A percentile compares a stretch with the other conserved stretches of the same genome.
Evolutionary conservation across 2,113 vertebrate species (phyloP).

Genomic region (Takifugu bimaculatus): DNA sequence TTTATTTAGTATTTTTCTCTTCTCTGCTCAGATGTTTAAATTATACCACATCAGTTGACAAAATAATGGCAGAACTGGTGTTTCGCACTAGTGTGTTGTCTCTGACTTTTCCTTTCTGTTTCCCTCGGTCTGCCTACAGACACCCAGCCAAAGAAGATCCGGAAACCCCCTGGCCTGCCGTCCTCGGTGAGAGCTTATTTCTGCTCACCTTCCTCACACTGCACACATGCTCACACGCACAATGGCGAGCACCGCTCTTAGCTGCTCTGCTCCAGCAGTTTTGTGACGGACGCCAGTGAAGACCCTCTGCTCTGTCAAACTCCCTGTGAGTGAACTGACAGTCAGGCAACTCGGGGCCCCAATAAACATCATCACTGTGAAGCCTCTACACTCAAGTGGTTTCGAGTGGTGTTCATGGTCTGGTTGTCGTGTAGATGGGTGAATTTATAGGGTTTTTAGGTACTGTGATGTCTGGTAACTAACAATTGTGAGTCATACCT

Average conservation of each 20-base stretch:
- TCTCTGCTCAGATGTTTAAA: conserved; percentile 7
- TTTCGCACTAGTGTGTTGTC: conserved; percentile 28
- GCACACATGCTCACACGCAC: conserved; percentile 5
- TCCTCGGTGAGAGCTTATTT: conserved; percentile 87
- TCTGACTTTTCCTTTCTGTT: conserved; percentile 26
- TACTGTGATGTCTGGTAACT: conserved; percentile 14
- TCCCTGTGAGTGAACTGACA: conserved; percentile 45
- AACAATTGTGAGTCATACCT: background rate
- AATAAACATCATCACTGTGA: conserved; percentile 50
- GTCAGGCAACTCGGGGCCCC: conserved; percentile 45
- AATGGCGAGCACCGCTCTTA: conserved; percentile 14
- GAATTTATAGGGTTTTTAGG: conserved; percentile 31
- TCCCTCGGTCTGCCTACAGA: conserved; percentile 70
- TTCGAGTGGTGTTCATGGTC: conserved; percentile 44
- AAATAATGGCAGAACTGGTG: conserved; percentile 17
- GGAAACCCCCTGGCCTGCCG: conserved; percentile 96
- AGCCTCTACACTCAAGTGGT: conserved; percentile 47
- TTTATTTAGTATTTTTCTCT: background rate
- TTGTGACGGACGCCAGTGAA: conserved; percentile 59
- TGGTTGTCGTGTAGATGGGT: conserved; percentile 35
- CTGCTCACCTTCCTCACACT: conserved; percentile 36
- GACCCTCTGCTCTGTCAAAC: conserved; percentile 45
- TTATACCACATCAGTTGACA: background rate
- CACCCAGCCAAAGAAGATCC: conserved; percentile 94
- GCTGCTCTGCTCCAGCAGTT: conserved; percentile 53